Evolutionary conservation across 2,888 invertebrate species (phyloP), one percentile per base, ranked within the genome.

Genomic region (Slavum lentiscoides): DNA sequence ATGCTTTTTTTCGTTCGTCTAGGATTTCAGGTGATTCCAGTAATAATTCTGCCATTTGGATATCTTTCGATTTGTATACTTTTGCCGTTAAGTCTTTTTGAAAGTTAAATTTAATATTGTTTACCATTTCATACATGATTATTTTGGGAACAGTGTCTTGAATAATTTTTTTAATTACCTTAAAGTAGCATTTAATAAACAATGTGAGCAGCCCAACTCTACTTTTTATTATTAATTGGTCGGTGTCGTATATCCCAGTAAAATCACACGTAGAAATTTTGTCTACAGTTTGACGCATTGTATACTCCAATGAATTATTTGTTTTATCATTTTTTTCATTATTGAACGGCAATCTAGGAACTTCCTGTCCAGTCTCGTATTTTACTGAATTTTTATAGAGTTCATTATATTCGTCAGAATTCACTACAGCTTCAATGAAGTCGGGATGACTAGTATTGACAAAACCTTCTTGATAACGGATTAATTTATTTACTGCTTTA

Each of bases 91-190:
- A 53, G 7, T 49, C 17, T 49, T 61, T 77, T 21, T 69, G 76
- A n/a, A 77, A 77, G 17, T 77, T 62, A 1, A 30, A 1, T 77
- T 21, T 77, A 7, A 77, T 37, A 0, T 61, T 53, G 1, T 77
- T 77, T 0, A 77, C 53, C 69, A 77, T 77, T 69, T 77, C 69
- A 9, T 17, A 62, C 76, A 77, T 77, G 15, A 77, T 77, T 13
- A 49, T 53, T 17, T 77, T 77, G 1, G 76, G 76, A 0, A 77
- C 37, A 6, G 21, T 61, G 21, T 77, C 69, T 69, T 69, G 53
- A 62, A 77, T 53, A 9, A 77, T 37, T 69, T 77, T 77, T 53
- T 77, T 77, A 11, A 77, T 21, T 8, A 77, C 76, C 1, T 19
- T 53, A 21, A 61, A 77, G 17, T 77, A 77, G 61, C 69, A 69